phyloP scores from a whole-genome alignment of 2,113 vertebrate species.

The Nycticebus coucang region DNA sequence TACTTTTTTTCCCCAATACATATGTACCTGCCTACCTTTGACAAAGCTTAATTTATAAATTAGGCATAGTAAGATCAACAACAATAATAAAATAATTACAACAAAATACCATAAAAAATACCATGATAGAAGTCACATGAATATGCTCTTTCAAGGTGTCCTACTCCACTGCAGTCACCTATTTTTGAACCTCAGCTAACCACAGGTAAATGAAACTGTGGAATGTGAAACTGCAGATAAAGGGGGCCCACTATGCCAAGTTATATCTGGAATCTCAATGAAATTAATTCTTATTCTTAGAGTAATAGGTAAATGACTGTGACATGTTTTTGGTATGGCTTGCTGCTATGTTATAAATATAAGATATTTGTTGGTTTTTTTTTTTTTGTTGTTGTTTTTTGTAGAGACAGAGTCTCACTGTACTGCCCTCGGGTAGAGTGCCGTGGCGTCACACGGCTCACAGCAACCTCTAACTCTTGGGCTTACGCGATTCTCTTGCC shows the following conservation, averaged over 20 bases:
- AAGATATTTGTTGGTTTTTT: constrained; percentile 4
- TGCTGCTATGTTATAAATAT: not conserved
- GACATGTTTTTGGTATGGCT: not conserved
- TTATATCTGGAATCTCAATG: not conserved
- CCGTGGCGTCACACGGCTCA: too few relatives aligned
- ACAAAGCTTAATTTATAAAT: not conserved
- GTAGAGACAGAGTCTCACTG: too few relatives aligned
- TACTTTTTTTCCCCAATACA: not conserved
- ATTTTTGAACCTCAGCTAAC: not conserved
- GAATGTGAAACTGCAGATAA: not conserved
- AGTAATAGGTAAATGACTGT: not conserved
- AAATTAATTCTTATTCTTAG: constrained; percentile 19
- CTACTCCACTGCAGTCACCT: not conserved
- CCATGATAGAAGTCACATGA: not conserved
- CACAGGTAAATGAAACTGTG: not conserved
- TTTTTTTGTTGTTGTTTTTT: too few relatives aligned
- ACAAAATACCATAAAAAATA: not conserved
- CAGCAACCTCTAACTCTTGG: too few relatives aligned
- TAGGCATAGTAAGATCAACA: not conserved
- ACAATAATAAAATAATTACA: not conserved
- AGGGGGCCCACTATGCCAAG: not conserved
- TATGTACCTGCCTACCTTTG: not conserved
- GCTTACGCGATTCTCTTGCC: too few relatives aligned
- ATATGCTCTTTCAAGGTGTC: not conserved
- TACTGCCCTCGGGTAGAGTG: too few relatives aligned